Conservation (phyloP, 2,888 invertebrate genomes). For the Cerceris ruficornis region DNA sequence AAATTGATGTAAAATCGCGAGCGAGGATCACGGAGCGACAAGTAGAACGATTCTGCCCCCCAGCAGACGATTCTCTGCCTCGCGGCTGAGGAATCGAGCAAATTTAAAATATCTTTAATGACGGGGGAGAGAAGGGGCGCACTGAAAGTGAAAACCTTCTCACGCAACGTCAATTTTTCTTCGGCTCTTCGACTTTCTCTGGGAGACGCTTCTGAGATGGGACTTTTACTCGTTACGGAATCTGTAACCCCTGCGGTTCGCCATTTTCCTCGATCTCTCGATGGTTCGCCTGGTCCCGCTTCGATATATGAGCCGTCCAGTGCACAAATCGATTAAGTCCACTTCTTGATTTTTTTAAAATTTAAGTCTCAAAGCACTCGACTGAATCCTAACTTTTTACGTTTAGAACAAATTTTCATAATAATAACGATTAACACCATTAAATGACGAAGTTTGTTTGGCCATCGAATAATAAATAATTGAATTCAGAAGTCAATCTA, state of each 20-base stretch:
- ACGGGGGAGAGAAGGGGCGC: conserved; percentile 11
- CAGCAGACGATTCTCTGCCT: conserved; percentile 4
- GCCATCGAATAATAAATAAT: too few species aligned
- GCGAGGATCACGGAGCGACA: neutral
- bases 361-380: too few species aligned
- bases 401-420: too few species aligned
- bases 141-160: conserved; percentile 44
- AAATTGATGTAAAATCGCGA: neutral
- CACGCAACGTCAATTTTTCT: conserved; percentile 38
- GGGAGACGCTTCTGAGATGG: conserved; percentile 13
- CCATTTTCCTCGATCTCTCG: neutral
- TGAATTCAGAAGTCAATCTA: too few species aligned
- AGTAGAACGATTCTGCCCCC: neutral
- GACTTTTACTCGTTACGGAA: conserved; percentile 28
- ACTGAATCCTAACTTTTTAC: too few species aligned
- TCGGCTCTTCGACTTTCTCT: conserved; percentile 34
- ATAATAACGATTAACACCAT: too few species aligned
- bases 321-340: too few species aligned
- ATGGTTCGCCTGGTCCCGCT: conserved; percentile 6
- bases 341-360: too few species aligned
- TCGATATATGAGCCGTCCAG: too few species aligned
- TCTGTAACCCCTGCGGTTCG: neutral
- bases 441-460: too few species aligned
- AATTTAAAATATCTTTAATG: conserved; percentile 24
- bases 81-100: conserved; percentile 17